Evolutionary conservation across 2,888 invertebrate genomes (phyloP).

Genomic region (Drosophila lutescens): DNA sequence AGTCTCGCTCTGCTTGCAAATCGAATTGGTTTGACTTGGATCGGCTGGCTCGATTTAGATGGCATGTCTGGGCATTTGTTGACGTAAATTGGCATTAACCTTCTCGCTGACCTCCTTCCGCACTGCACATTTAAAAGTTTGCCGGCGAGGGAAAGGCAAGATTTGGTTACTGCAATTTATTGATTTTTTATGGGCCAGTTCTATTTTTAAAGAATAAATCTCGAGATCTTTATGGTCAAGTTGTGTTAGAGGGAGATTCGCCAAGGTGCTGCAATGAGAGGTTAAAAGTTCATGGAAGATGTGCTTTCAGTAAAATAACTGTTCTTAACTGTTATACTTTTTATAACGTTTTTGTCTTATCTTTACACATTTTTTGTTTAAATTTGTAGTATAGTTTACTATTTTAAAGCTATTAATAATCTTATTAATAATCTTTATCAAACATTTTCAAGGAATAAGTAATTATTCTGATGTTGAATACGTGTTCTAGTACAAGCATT

Average conservation of each 20-base stretch:
- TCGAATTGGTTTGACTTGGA: slow-evolving; percentile 57
- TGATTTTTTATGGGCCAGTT: slow-evolving; percentile 22
- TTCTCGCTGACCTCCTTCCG: slow-evolving; percentile 69
- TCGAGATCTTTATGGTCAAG: neutral
- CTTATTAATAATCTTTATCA: no score
- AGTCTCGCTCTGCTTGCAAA: slow-evolving; percentile 52
- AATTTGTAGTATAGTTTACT: no score
- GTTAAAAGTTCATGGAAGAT: neutral
- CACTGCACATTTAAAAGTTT: slow-evolving; percentile 24
- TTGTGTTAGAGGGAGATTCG: neutral
- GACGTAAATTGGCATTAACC: slow-evolving; percentile 79
- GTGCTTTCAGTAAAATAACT: neutral
- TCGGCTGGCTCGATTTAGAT: slow-evolving; percentile 49
- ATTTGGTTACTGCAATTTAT: slow-evolving; percentile 38
- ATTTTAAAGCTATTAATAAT: no score
- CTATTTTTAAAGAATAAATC: slow-evolving; percentile 27
- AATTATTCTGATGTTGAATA: no score
- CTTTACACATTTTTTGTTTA: no score
- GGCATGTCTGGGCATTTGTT: slow-evolving; percentile 61
- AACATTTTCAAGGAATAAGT: no score
- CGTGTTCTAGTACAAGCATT: no score
- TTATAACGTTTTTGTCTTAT: no score
- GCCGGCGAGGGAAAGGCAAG: slow-evolving; percentile 36
- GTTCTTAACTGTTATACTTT: no score
- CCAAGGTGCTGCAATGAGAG: neutral